Evolutionary conservation across 1,140 invertebrate genomes (phyloP).

Genomic region (Leptinotarsa undecemlineata): DNA sequence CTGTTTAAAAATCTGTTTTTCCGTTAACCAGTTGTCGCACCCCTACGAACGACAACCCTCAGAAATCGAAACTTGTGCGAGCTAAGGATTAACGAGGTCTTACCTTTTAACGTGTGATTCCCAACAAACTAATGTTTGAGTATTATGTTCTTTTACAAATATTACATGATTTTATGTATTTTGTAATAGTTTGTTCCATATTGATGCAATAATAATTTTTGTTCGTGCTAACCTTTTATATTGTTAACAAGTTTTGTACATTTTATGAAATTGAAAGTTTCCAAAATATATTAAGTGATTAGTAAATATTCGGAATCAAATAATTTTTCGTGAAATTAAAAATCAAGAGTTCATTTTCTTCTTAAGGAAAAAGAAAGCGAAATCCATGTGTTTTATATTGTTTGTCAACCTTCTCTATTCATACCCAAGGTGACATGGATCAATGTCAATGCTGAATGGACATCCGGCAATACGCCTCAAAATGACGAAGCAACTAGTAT

Average conservation of each 20-base stretch:
- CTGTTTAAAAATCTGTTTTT: no score
- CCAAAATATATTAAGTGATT: not conserved
- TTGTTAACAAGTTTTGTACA: not conserved
- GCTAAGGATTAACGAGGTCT: no score
- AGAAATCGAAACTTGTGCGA: no score
- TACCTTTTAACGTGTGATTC: no score
- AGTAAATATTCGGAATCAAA: not conserved
- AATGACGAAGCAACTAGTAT: no score
- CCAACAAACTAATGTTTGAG: not conserved
- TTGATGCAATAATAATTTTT: not conserved
- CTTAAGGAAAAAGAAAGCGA: not conserved
- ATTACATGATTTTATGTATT: not conserved
- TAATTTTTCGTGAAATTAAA: not conserved
- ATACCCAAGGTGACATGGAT: no score
- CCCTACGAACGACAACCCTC: no score
- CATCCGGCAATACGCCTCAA: no score
- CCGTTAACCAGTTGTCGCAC: no score
- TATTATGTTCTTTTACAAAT: not conserved
- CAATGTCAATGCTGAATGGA: no score
- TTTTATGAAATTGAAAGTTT: not conserved
- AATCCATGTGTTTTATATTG: no score
- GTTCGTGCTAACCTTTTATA: not conserved
- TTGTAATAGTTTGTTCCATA: not conserved
- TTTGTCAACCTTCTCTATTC: no score
- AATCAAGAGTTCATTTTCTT: not conserved